Conservation (phyloP, 2,113 vertebrate species). For the Tretioscincus oriximinensis region DNA sequence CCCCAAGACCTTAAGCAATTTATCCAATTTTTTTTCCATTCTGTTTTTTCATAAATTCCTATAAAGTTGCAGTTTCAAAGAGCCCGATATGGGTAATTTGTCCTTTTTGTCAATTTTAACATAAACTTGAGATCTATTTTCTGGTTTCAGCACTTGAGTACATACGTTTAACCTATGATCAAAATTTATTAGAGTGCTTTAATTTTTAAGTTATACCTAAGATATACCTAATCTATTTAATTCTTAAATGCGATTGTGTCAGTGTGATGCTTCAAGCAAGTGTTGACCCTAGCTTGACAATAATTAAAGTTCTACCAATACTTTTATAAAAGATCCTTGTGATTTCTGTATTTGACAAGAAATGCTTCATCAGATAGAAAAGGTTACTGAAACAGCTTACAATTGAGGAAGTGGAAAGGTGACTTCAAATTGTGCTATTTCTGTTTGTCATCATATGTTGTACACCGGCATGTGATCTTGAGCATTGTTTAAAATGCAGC, state of each 20-base stretch:
- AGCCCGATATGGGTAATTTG: background rate
- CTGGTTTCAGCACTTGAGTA: background rate
- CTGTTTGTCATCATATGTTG: no score
- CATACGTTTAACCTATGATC: background rate
- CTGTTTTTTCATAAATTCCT: no score
- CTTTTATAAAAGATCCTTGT: background rate
- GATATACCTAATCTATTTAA: no score
- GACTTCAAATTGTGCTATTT: no score
- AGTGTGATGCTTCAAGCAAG: background rate
- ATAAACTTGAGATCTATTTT: background rate
- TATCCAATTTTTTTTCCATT: no score
- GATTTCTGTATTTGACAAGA: background rate
- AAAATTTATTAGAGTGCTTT: background rate
- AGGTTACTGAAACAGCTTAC: background rate
- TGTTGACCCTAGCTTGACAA: background rate
- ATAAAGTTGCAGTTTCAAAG: background rate
- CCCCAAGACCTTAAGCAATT: no score
- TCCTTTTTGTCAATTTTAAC: background rate
- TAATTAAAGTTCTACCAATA: background rate
- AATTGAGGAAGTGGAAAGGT: no score
- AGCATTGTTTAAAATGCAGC: no score
- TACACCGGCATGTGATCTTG: no score
- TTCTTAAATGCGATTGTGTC: background rate
- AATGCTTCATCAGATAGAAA: background rate
- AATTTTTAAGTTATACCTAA: background rate